Evolutionary conservation across 2,888 invertebrate genomes (phyloP), one percentile per base, ranked within the genome.

Genomic region (Nebria salina): DNA sequence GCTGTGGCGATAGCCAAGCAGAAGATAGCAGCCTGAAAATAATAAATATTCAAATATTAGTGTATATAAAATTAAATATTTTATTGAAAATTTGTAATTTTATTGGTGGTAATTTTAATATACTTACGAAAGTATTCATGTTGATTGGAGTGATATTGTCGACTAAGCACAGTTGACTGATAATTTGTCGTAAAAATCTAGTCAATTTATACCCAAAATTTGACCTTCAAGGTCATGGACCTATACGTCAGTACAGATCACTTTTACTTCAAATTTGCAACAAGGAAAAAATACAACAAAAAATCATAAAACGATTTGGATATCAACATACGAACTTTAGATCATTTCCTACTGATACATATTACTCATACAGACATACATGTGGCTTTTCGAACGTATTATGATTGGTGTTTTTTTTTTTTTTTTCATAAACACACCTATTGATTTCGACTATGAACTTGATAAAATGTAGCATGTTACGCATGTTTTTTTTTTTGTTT

Each of bases 111-210:
- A 11, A 6, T 54, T 54, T 70, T 70, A 54, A 54, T 34, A 70
- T 9, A 70, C 70, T 70, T 70, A 70, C 80, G 42, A 80, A 80
- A 70, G 80, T n/a, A 34, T 80, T 80, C 80, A 80, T 80, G 80
- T 34, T 80, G 73, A 15, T 26, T 78, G 78, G 65, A 65, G 65
- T 13, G 64, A 11, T 72, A 65, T 78, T 80, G 80, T 80, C 75
- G 75, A 75, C 80, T 80, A 43, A 13, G 42, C n/a, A 20, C 11
- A 41, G 80, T 26, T 20, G 72, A 80, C 80, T 80, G 73, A 73
- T 73, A 34, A 15, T 34, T 73, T 41, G 66, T 65, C 26, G 8
- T 20, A 41, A 15, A 42, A 73, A 42, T 26, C 43, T 20, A 15
- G 15, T 25, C 4, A 13, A 79, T 73, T 75, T 80, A 65, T 80